Conservation (phyloP, 2,113 vertebrate genomes). For the Gopherus flavomarginatus region DNA sequence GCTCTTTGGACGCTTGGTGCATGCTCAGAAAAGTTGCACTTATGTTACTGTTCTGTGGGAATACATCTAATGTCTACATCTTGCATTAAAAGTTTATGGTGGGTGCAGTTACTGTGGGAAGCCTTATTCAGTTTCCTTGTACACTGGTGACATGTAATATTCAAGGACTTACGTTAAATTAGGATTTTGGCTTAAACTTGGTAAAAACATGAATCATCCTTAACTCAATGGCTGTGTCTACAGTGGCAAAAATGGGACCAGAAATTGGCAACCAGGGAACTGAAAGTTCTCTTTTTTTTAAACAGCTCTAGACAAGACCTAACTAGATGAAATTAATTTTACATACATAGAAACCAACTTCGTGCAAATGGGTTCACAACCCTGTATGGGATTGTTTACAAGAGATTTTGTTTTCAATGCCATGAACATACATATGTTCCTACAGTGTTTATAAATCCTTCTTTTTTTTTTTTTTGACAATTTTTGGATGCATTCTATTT, state of each 20-base stretch:
- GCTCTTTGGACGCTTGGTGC: not conserved
- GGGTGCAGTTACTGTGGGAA: not conserved
- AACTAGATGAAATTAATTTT: not conserved
- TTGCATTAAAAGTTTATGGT: conserved; percentile 29
- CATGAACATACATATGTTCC: fast-evolving
- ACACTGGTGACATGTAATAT: not conserved
- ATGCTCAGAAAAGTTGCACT: conserved; percentile 10
- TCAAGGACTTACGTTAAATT: not conserved
- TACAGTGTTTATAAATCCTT: not conserved
- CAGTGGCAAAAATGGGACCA: not conserved
- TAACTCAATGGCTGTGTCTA: not conserved
- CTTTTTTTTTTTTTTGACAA: not conserved
- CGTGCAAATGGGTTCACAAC: not conserved
- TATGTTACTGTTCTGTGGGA: conserved; percentile 3
- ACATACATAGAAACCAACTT: too few relatives aligned
- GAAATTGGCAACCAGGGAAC: not conserved
- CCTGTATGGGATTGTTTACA: not conserved
- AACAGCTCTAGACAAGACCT: not conserved
- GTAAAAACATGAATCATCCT: not conserved
- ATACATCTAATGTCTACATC: not conserved
- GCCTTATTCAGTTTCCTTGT: not conserved
- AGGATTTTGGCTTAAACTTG: not conserved
- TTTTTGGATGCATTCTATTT: fast-evolving
- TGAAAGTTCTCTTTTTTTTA: not conserved
- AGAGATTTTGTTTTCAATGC: not conserved